Percentiles rank a stretch among this genome's conserved stretches.
Evolutionary conservation across 2,888 invertebrate species (phyloP).

Genomic region (Plagodis dolabraria): DNA sequence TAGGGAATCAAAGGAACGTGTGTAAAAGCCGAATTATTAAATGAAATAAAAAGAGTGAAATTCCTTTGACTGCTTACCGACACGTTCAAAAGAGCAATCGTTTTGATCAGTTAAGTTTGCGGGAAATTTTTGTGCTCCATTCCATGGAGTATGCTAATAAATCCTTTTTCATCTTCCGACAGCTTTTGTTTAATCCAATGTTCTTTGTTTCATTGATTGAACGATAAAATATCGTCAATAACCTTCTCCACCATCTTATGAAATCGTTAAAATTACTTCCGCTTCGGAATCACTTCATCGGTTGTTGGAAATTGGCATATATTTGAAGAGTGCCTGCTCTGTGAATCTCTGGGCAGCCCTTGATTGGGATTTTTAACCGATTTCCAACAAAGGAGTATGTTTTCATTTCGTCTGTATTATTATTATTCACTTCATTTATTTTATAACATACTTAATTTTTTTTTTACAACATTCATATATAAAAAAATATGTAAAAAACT

Average conservation of each 20-base stretch:
- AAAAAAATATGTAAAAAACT: too few relatives aligned
- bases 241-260: too few relatives aligned
- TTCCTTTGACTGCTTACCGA: slow-evolving; percentile 23
- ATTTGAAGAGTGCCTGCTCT: neutral
- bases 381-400: too few relatives aligned
- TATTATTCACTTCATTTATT: too few relatives aligned
- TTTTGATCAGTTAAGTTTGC: slow-evolving; percentile 70
- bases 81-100: slow-evolving; percentile 52
- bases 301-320: neutral
- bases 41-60: slow-evolving; percentile 4
- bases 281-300: slow-evolving; percentile 3
- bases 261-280: slow-evolving; percentile 2
- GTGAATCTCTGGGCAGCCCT: neutral
- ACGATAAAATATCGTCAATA: slow-evolving; percentile 24
- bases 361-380: too few relatives aligned
- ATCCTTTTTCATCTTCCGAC: slow-evolving; percentile 61
- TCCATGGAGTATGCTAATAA: slow-evolving; percentile 60
- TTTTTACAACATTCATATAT: too few relatives aligned
- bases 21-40: too few relatives aligned
- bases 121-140: slow-evolving; percentile 46
- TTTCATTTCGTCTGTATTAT: too few relatives aligned
- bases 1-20: too few relatives aligned
- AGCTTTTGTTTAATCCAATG: slow-evolving; percentile 48
- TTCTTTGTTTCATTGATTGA: slow-evolving; percentile 33
- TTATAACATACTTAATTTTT: too few relatives aligned